These are phyloP conservation scores for Trichogramma pretiosum DNA, from an alignment of 1,140 invertebrate genomes.

Conservation along the genomic window DNA sequence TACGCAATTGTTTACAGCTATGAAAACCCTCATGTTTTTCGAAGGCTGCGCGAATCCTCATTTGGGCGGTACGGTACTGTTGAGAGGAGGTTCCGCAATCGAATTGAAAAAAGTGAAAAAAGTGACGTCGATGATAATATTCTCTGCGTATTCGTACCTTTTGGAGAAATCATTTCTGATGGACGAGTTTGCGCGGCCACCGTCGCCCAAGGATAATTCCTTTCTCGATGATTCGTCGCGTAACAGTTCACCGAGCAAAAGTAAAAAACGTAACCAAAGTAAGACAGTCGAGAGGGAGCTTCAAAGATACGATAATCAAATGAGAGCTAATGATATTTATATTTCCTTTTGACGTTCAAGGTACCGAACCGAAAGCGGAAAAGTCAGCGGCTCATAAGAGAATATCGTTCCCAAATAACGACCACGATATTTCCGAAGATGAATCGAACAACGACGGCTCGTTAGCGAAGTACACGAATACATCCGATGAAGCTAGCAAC, in stretches of 20 bases:
- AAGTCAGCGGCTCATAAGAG: no score
- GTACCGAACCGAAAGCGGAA: no score
- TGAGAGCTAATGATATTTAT: no score
- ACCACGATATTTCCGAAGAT: background rate
- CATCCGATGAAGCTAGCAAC: background rate
- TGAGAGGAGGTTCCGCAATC: slow-evolving; percentile 66
- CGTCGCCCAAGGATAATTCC: slow-evolving; percentile 42
- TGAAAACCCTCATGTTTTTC: slow-evolving; percentile 88
- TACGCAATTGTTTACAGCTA: slow-evolving; percentile 38
- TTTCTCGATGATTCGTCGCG: slow-evolving; percentile 39
- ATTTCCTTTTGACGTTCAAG: no score
- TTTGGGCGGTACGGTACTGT: slow-evolving; percentile 79
- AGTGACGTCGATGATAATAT: slow-evolving; percentile 72
- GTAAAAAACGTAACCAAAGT: slow-evolving; percentile 6
- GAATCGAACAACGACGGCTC: slow-evolving; percentile 12
- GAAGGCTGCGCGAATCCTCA: slow-evolving; percentile 79
- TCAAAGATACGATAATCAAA: no score
- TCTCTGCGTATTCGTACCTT: slow-evolving; percentile 83
- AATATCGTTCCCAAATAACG: no score
- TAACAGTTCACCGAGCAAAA: slow-evolving; percentile 25
- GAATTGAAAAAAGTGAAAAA: slow-evolving; percentile 79
- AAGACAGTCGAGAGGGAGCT: no score
- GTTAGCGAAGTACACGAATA: background rate
- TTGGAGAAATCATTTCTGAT: slow-evolving; percentile 85
- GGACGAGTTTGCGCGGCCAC: slow-evolving; percentile 67